Base-by-base conservation (phyloP, 2,113 vertebrate species). In the Sapajus apella region DNA sequence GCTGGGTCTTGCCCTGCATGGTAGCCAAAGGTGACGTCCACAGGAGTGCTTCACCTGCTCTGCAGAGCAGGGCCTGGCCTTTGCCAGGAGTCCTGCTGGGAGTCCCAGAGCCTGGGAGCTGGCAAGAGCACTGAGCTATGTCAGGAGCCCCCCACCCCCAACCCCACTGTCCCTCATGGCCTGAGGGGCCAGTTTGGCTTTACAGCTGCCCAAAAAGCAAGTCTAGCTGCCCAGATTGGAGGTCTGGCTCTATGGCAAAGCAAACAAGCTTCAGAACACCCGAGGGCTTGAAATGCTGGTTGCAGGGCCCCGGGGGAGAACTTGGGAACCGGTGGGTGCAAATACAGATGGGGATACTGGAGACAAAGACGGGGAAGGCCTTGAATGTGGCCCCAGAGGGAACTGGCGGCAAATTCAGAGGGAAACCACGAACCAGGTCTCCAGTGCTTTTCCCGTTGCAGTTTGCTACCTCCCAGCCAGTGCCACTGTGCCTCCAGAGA, bases 141-240 rank as follows among this genome's bases (percentile, higher is more conserved):
- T 32, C 17, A 13, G 73, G 40, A 18, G 35, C 32, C 5, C n/a
- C 5, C 9, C 43, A 23, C 17, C 37, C 12, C 9, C 16, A 35
- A 4, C 1, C 1, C 27, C 27, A 0, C 7, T 5, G 13, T 8
- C 1, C 37, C 11, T 30, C 43, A 18, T 11, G 17, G 43, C 32
- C 50, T 20, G 64, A 20, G 50, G 32, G 27, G 58, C 55, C 58
- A 30, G 37, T 7, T 20, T 40, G 43, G 21, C 37, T 72, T 55
- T 56, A 50, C 21, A 55, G 35, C 43, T 23, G 5, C 80, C 64
- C 27, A 21, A 90, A 61, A 50, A 81, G 7, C 9, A 1, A 47
- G 23, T 73, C 18, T 23, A 5, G 20, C 9, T 20, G 45, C 32
- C 55, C 61, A 20, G 30, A 14, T 27, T 37, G 58, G 50, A 52